Percentiles rank a stretch among this genome's conserved stretches.
These are phyloP conservation scores for Patiria miniata DNA, from an alignment of 35 echinoderm and acorn worm genomes.

Conservation along the genomic window DNA sequence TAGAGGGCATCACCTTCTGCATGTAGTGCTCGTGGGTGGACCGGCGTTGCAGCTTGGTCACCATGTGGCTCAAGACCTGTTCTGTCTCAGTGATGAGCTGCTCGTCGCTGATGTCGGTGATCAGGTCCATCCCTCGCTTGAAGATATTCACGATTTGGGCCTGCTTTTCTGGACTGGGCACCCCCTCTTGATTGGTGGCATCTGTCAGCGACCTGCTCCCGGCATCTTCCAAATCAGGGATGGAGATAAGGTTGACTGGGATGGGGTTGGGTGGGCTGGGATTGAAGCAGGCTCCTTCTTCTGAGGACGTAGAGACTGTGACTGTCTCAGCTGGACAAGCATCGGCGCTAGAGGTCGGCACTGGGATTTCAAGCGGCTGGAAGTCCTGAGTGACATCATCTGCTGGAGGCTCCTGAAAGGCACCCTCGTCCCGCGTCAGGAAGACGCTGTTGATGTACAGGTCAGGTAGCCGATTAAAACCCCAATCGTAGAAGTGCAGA, in stretches of 20 bases:
- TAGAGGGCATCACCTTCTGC: not conserved
- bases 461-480: not conserved
- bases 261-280: not conserved
- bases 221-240: not conserved
- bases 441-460: slow-evolving; percentile 30
- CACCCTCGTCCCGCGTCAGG: not conserved
- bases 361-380: slow-evolving; percentile 9
- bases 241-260: slow-evolving; percentile 9
- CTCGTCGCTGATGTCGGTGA: not conserved
- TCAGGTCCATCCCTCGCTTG: slow-evolving; percentile 17
- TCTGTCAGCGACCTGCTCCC: not conserved
- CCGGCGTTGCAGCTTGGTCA: slow-evolving; percentile 5
- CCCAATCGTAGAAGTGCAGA: slow-evolving; percentile 3
- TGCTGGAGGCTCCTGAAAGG: not conserved
- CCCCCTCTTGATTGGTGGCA: not conserved
- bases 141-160: not conserved
- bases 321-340: slow-evolving; percentile 9
- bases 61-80: not conserved
- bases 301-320: not conserved
- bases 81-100: slow-evolving; percentile 10
- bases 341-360: not conserved
- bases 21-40: not conserved
- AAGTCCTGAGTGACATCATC: not conserved
- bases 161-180: not conserved
- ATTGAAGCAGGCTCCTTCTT: not conserved